Evolutionary conservation across 2,113 vertebrate species (phyloP).

Genomic region (Collichthys lucidus): DNA sequence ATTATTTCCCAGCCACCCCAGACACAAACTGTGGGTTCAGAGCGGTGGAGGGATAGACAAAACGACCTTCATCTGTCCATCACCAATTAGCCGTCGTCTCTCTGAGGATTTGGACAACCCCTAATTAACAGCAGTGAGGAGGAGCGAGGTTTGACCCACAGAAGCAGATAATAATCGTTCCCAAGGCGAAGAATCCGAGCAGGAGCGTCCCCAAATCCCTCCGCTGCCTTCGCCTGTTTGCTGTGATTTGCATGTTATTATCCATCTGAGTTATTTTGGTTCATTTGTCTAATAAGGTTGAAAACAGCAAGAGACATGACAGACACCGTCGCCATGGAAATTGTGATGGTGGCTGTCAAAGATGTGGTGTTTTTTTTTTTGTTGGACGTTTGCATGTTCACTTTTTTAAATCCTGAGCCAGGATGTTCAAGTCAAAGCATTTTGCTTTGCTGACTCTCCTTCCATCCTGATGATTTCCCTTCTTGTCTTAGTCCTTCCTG

Average conservation of each 20-base stretch:
- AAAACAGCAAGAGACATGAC: conserved; percentile 3
- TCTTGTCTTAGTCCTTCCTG: not conserved
- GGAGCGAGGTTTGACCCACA: not conserved
- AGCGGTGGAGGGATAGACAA: not conserved
- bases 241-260: conserved; percentile 54
- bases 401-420: not conserved
- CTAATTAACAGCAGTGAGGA: conserved; percentile 23
- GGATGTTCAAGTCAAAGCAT: not conserved
- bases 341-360: not conserved
- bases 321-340: not conserved
- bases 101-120: conserved; percentile 16
- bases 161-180: conserved; percentile 47
- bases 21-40: not conserved
- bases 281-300: conserved; percentile 34
- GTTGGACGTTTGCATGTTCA: not conserved
- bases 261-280: conserved; percentile 12
- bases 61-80: not conserved
- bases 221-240: not conserved
- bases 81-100: conserved; percentile 13
- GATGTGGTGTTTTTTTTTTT: not conserved
- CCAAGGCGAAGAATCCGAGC: conserved; percentile 15
- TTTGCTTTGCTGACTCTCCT: not conserved
- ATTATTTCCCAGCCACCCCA: not conserved
- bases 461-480: not conserved
- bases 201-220: conserved; percentile 18